These are phyloP conservation scores for Eutolmus rufibarbis DNA, from an alignment of 2,888 invertebrate species.

Conservation along the genomic window DNA sequence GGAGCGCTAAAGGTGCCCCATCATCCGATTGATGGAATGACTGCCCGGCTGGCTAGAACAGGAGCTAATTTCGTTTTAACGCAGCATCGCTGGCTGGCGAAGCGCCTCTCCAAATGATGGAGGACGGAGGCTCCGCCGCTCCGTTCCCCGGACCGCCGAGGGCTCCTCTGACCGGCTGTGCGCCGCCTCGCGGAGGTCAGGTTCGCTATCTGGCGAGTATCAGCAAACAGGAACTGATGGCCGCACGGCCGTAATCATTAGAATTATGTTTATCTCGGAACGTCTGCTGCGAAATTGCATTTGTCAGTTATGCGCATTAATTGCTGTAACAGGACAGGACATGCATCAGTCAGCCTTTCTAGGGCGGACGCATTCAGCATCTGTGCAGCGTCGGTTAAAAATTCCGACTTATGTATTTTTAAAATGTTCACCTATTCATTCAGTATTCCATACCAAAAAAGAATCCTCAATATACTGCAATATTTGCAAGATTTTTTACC, in stretches of 20 bases:
- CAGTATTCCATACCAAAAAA: no score
- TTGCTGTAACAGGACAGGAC: constrained; percentile 25
- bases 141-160: neutral
- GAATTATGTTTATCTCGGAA: constrained; percentile 20
- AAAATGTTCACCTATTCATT: no score
- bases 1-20: constrained; percentile 1
- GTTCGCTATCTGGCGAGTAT: neutral
- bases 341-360: neutral
- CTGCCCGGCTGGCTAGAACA: neutral
- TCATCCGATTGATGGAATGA: neutral
- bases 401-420: no score
- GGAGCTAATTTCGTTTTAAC: constrained; percentile 33
- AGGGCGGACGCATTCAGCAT: neutral
- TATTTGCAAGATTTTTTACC: no score
- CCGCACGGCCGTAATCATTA: constrained; percentile 16
- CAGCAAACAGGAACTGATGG: constrained; percentile 7
- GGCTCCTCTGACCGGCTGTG: neutral
- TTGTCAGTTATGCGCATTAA: constrained; percentile 28
- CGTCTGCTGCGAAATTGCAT: constrained; percentile 22
- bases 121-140: neutral
- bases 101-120: neutral
- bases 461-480: no score
- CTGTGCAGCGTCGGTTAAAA: neutral
- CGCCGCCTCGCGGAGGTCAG: neutral
- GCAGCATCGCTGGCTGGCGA: neutral